A percentile compares a stretch with the other conserved stretches of the same genome.
Conservation (phyloP, 1,140 invertebrate species). For the Meloidogyne chitwoodi region DNA sequence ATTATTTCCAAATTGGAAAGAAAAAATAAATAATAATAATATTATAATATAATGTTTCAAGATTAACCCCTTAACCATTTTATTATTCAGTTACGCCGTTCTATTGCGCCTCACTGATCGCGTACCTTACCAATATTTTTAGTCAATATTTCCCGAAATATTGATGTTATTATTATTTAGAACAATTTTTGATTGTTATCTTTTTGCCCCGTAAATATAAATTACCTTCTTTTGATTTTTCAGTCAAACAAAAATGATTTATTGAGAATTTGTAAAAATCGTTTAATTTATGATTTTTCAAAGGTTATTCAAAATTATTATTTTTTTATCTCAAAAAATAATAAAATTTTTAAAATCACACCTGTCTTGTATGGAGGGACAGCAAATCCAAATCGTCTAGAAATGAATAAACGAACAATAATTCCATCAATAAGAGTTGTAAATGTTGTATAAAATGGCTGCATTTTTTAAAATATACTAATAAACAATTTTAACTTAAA, state of each 20-base stretch:
- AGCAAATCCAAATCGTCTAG: too few relatives aligned
- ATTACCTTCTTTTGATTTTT: neutral
- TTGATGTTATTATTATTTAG: neutral
- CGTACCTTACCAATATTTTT: neutral
- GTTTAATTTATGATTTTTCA: too few relatives aligned
- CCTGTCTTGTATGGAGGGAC: too few relatives aligned
- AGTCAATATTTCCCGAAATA: neutral
- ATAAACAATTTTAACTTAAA: too few relatives aligned
- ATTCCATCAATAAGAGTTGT: too few relatives aligned
- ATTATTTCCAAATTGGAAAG: neutral
- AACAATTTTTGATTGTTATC: neutral
- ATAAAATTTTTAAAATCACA: too few relatives aligned
- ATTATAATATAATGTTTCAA: neutral
- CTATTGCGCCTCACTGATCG: neutral
- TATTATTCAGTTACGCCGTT: neutral
- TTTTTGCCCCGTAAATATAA: neutral
- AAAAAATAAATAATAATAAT: neutral
- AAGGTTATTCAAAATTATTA: too few relatives aligned
- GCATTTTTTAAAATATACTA: too few relatives aligned
- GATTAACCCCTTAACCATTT: neutral
- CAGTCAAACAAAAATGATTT: neutral
- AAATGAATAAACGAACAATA: too few relatives aligned
- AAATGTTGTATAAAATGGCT: too few relatives aligned
- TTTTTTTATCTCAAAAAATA: too few relatives aligned
- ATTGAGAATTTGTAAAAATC: too few relatives aligned